Base-by-base conservation (phyloP, 2,797 vertebrate species). In the Coluber constrictor region DNA sequence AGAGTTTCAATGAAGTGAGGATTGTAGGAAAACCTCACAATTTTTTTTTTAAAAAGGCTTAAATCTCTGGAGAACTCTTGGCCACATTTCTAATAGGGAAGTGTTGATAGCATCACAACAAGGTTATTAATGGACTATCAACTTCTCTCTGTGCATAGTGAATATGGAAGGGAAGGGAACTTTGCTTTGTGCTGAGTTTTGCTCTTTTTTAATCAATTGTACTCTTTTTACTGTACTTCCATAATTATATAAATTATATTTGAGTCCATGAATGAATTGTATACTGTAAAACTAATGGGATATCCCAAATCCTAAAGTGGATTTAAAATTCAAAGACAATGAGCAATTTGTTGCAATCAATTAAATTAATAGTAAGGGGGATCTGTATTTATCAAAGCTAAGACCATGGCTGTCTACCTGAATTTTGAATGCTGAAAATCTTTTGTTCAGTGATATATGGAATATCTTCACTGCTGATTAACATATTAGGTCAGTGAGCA, bases 81-180 rank as follows among this genome's bases (percentile, higher is more conserved):
- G 92, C 91, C 96, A 0, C 93, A 95, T 32, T 83, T 94, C 88
- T 95, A 97, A 97, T 96, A 95, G 94, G 95, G 94, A 97, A 94
- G 95, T 95, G 96, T 96, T 96, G 97, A 97, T 95, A 94, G 95
- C 93, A 91, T 60, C 93, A 94, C 95, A 95, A 95, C 95, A 97
- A 88, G 2, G 0, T 27, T 95, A 92, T 91, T 94, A 56, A 90
- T 93, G 94, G 90, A 89, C 87, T 51, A 56, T 16, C 86, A 51
- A 18, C 2, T 54, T 88, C 32, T 92, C 20, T 55, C 29, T 32
- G n/a, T 55, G 9, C 43, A 55, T 47, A 32, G 60, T 43, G 61
- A 66, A 16, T 43, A 32, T 3, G 8, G 25, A 37, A 9, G 94
- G 37, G 20, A 83, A 83, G 20, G 20, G 18, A 43, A 47, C 0